phyloP scores from a whole-genome alignment of 1,140 invertebrate species.

The Scylla paramamosain region DNA sequence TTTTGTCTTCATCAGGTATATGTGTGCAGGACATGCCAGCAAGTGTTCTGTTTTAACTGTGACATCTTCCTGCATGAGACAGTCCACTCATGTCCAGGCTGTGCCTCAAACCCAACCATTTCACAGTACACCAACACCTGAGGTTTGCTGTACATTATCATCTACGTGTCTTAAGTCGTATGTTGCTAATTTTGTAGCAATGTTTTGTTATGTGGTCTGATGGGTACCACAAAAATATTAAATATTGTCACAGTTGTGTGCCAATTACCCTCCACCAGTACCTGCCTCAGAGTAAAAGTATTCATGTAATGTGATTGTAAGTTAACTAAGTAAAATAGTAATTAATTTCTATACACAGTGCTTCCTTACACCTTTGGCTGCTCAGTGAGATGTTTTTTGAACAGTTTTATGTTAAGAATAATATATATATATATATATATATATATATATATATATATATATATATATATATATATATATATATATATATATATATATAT shows the following conservation, averaged over 20 bases:
- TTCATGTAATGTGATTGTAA: too few species aligned
- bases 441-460: slow-evolving; percentile 37
- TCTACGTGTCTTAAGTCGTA: too few species aligned
- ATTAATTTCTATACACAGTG: not conserved
- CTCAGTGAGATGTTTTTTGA: not conserved
- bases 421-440: not conserved
- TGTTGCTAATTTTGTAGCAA: too few species aligned
- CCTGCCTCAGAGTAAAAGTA: too few species aligned
- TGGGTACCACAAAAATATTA: too few species aligned
- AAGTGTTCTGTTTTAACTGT: slow-evolving; percentile 95
- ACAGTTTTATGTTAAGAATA: not conserved
- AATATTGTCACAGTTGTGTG: too few species aligned
- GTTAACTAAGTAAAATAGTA: not conserved
- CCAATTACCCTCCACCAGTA: too few species aligned
- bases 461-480: slow-evolving; percentile 43
- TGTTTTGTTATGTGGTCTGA: too few species aligned
- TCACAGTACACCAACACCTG: slow-evolving; percentile 51
- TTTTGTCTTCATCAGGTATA: slow-evolving; percentile 83
- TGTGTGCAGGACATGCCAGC: slow-evolving; percentile 88
- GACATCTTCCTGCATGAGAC: slow-evolving; percentile 96
- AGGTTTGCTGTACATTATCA: not conserved
- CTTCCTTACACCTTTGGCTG: not conserved
- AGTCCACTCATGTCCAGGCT: slow-evolving; percentile 96
- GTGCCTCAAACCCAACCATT: slow-evolving; percentile 80
- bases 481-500: slow-evolving; percentile 48